Evolutionary conservation across 2,113 vertebrate species (phyloP).

Genomic region (Melospiza georgiana): DNA sequence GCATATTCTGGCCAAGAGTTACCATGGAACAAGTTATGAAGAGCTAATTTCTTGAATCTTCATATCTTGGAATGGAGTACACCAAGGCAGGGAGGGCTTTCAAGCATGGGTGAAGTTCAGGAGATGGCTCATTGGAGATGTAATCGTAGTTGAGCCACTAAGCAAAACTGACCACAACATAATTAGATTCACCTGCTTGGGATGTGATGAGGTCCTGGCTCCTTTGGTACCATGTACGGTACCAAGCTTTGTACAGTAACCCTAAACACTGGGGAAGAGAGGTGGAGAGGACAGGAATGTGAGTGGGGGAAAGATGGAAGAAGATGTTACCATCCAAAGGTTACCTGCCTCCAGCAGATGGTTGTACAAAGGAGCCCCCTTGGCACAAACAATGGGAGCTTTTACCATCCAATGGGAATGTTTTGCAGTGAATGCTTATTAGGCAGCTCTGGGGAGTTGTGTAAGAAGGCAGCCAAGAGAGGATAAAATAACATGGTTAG

Average conservation of each 20-base stretch:
- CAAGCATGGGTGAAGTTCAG: background rate
- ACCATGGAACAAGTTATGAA: background rate
- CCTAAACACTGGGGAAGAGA: background rate
- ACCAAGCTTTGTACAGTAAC: background rate
- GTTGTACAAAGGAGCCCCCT: background rate
- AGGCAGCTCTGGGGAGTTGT: background rate
- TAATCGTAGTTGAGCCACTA: background rate
- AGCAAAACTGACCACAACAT: background rate
- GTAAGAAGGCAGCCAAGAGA: background rate
- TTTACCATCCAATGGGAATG: background rate
- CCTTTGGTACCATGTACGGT: background rate
- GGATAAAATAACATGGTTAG: background rate
- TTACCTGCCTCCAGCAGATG: background rate
- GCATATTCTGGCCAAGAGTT: background rate
- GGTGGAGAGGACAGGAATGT: background rate
- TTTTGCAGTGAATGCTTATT: background rate
- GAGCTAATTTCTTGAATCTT: background rate
- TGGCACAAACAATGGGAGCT: background rate
- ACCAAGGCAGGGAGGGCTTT: background rate
- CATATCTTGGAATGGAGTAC: background rate
- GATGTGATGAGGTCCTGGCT: background rate
- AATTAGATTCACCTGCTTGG: background rate
- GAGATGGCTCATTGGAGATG: background rate
- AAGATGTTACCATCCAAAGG: background rate
- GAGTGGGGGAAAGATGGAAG: background rate